Evolutionary conservation across 1,140 invertebrate genomes (phyloP).

Genomic region (Listronotus bonariensis): DNA sequence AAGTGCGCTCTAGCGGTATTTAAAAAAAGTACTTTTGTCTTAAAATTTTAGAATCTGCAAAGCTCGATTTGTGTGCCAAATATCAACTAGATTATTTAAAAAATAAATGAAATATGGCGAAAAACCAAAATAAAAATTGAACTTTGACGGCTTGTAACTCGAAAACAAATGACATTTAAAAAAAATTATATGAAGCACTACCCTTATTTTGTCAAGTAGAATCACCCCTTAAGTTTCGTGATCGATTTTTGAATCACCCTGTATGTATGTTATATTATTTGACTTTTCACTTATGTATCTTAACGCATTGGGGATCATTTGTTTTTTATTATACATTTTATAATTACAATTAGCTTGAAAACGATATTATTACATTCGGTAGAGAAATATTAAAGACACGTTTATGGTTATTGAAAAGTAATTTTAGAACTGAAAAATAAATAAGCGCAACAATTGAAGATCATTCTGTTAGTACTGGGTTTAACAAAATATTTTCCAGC

Average conservation of each 20-base stretch:
- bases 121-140: too few species aligned
- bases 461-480: constrained; percentile 43
- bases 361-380: constrained; percentile 1
- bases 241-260: not conserved
- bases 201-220: too few species aligned
- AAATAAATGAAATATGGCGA: too few species aligned
- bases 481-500: not conserved
- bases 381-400: not conserved
- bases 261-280: not conserved
- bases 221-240: too few species aligned
- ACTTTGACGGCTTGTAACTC: too few species aligned
- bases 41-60: too few species aligned
- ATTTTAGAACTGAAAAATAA: constrained; percentile 1
- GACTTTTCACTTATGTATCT: not conserved
- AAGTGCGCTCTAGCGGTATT: too few species aligned
- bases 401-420: constrained; percentile 4
- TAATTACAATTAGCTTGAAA: constrained; percentile 2
- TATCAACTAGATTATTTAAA: too few species aligned
- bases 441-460: constrained; percentile 26
- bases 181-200: too few species aligned
- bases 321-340: not conserved
- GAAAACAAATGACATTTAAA: too few species aligned
- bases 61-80: too few species aligned
- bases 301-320: not conserved
- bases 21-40: too few species aligned